A percentile compares a stretch with the other conserved stretches of the same genome.
phyloP scores from a whole-genome alignment of 2,888 invertebrate genomes.

The Acleris emargana region DNA sequence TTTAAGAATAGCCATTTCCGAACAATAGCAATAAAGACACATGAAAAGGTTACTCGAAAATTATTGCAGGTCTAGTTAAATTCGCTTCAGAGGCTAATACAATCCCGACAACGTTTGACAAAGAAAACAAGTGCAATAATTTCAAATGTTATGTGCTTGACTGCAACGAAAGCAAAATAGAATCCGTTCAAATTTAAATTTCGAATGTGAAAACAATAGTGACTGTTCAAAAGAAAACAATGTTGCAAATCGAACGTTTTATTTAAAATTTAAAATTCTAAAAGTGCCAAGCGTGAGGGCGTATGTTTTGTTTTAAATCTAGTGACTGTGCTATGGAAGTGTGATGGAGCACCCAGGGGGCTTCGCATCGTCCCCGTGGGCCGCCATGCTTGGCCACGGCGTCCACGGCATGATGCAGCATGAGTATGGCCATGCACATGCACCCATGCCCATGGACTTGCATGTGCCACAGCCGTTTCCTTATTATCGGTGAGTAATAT shows the following conservation, averaged over 20 bases:
- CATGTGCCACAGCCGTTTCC: slow-evolving; percentile 96
- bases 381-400: slow-evolving; percentile 88
- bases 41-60: too few species aligned
- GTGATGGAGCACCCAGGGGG: slow-evolving; percentile 91
- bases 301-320: slow-evolving; percentile 3
- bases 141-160: too few species aligned
- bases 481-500: slow-evolving; percentile 90
- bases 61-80: too few species aligned
- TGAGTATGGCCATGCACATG: slow-evolving; percentile 90
- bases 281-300: not conserved
- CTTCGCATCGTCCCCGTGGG: slow-evolving; percentile 90
- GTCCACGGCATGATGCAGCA: slow-evolving; percentile 87
- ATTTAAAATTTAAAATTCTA: not conserved
- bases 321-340: slow-evolving; percentile 40
- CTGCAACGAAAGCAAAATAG: too few species aligned
- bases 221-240: not conserved
- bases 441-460: slow-evolving; percentile 95
- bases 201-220: not conserved
- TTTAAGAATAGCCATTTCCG: too few species aligned
- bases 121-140: too few species aligned
- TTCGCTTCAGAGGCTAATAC: too few species aligned
- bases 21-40: too few species aligned
- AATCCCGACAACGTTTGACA: too few species aligned
- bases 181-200: too few species aligned
- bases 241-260: slow-evolving; percentile 11